A percentile compares a stretch with the other conserved stretches of the same genome.
phyloP scores from a whole-genome alignment of 2,888 invertebrate genomes.

The Drosophila macrospina region DNA sequence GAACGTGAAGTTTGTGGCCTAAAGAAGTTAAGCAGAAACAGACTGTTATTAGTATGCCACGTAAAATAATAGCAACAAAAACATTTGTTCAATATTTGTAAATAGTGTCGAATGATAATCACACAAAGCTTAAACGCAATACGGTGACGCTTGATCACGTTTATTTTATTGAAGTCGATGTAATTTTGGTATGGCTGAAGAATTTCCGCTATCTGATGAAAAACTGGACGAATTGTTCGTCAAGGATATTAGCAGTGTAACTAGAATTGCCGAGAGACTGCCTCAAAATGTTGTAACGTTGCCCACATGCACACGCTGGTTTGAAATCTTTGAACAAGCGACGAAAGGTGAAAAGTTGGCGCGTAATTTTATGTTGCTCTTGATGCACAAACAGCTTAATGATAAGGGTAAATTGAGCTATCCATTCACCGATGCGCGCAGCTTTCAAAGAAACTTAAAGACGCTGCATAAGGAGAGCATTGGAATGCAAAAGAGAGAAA shows the following conservation, averaged over 20 bases:
- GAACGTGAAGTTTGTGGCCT: slow-evolving; percentile 84
- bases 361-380: slow-evolving; percentile 78
- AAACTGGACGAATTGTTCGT: slow-evolving; percentile 59
- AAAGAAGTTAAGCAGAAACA: not conserved
- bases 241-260: slow-evolving; percentile 49
- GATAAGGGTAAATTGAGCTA: slow-evolving; percentile 48
- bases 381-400: slow-evolving; percentile 78
- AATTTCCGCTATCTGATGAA: slow-evolving; percentile 24
- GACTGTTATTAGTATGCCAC: slow-evolving; percentile 2
- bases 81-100: not conserved
- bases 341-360: slow-evolving; percentile 70
- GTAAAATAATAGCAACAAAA: not conserved
- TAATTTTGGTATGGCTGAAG: slow-evolving; percentile 13
- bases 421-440: slow-evolving; percentile 71
- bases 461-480: slow-evolving; percentile 55
- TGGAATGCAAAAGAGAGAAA: not conserved
- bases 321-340: slow-evolving; percentile 74
- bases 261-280: slow-evolving; percentile 32
- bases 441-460: slow-evolving; percentile 57
- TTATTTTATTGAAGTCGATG: not conserved
- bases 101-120: not conserved
- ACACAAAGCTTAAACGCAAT: not conserved
- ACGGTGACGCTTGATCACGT: not conserved
- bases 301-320: slow-evolving; percentile 68
- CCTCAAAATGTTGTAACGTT: slow-evolving; percentile 18